These are phyloP conservation scores for Irena cyanogastra DNA, from an alignment of 2,113 vertebrate species.

Conservation along the genomic window DNA sequence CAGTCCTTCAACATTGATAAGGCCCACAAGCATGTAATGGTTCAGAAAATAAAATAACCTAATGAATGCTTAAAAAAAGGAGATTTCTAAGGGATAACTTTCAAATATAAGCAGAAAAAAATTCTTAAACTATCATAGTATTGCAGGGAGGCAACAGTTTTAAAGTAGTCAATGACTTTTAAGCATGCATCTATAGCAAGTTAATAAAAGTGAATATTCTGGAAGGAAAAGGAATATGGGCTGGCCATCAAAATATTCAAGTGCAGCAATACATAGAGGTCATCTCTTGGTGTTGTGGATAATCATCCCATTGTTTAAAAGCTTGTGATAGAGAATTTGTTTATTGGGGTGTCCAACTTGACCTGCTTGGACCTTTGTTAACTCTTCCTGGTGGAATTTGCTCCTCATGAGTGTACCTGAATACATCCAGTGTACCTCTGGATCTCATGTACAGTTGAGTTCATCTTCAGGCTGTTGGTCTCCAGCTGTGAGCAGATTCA, in stretches of 20 bases:
- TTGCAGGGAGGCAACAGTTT: neutral
- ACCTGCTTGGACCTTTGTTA: neutral
- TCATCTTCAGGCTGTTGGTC: neutral
- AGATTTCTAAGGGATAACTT: neutral
- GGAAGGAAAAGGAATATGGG: neutral
- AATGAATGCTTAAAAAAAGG: neutral
- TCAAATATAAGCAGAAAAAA: neutral
- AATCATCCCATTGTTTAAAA: neutral
- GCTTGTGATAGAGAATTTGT: neutral
- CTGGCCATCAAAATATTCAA: neutral
- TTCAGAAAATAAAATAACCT: neutral
- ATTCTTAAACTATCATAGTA: neutral
- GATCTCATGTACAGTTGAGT: neutral
- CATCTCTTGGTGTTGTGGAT: neutral
- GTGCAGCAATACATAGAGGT: neutral
- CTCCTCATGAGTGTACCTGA: neutral
- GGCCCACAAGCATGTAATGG: neutral
- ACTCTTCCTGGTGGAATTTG: neutral
- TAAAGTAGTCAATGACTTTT: neutral
- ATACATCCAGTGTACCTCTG: neutral
- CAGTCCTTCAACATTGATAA: neutral
- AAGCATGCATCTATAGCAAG: neutral
- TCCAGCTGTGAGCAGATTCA: conserved; percentile 13
- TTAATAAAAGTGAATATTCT: neutral
- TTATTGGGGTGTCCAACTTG: neutral